These are phyloP conservation scores for Ditula angustiorana DNA, from an alignment of 2,888 invertebrate species.

Conservation along the genomic window DNA sequence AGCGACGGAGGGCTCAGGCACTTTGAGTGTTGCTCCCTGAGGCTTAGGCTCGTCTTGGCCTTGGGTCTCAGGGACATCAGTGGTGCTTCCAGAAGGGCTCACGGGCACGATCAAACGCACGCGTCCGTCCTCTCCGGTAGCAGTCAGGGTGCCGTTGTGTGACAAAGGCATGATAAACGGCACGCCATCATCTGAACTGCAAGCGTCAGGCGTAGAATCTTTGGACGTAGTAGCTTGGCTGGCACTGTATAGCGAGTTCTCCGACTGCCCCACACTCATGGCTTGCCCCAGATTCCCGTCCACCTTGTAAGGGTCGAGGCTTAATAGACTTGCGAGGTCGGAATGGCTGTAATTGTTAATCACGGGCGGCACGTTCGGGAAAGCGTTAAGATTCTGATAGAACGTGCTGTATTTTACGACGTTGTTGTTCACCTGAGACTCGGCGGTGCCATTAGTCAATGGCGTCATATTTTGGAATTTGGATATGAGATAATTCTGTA, in stretches of 20 bases:
- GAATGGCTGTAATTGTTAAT: conserved; percentile 68
- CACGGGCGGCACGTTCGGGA: conserved; percentile 74
- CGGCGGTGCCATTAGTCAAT: conserved; percentile 54
- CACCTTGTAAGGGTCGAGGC: conserved; percentile 59
- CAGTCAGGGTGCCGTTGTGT: conserved; percentile 86
- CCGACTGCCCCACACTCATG: conserved; percentile 72
- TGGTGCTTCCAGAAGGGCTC: conserved; percentile 75
- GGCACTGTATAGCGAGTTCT: conserved; percentile 67
- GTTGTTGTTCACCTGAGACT: conserved; percentile 53
- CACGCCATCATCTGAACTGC: conserved; percentile 72
- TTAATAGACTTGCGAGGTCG: conserved; percentile 64
- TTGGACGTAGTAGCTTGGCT: conserved; percentile 80
- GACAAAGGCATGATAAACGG: conserved; percentile 89
- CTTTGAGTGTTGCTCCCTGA: conserved; percentile 83
- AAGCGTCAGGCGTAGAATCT: conserved; percentile 71
- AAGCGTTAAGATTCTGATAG: conserved; percentile 75
- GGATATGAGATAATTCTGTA: conserved; percentile 72
- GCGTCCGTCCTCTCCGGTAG: conserved; percentile 86
- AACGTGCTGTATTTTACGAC: conserved; percentile 64
- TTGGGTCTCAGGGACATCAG: conserved; percentile 63
- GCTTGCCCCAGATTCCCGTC: conserved; percentile 61
- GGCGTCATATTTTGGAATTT: conserved; percentile 73
- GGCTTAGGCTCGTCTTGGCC: conserved; percentile 52
- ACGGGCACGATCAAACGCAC: conserved; percentile 87
- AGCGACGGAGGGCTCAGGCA: conserved; percentile 79